A percentile compares a stretch with the other conserved stretches of the same genome.
phyloP scores from a whole-genome alignment of 2,113 vertebrate genomes.

The Protomyctophum bolini region DNA sequence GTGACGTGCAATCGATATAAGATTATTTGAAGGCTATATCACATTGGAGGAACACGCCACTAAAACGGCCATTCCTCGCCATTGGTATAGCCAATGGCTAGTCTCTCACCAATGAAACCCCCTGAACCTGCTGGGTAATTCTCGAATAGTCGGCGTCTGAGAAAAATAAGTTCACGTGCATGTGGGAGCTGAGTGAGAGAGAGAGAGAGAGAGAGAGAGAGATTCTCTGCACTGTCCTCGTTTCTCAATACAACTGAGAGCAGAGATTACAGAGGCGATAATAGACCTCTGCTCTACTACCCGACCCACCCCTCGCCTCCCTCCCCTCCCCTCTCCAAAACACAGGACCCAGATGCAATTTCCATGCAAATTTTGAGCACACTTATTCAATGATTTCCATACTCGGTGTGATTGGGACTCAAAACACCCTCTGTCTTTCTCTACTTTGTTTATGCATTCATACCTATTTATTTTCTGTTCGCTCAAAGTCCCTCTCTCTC shows the following conservation, averaged over 20 bases:
- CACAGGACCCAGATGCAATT: slow-evolving; percentile 69
- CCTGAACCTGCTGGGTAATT: slow-evolving; percentile 26
- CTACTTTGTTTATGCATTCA: slow-evolving; percentile 69
- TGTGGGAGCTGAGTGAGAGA: slow-evolving; percentile 21
- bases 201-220: background rate
- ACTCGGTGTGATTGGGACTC: slow-evolving; percentile 53
- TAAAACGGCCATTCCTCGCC: slow-evolving; percentile 14
- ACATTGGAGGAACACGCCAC: too few relatives aligned
- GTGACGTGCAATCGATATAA: too few relatives aligned
- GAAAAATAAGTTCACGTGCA: slow-evolving; percentile 31
- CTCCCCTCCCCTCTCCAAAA: slow-evolving; percentile 28
- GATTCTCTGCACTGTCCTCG: slow-evolving; percentile 39
- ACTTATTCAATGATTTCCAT: slow-evolving; percentile 66
- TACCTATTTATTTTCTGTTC: slow-evolving; percentile 28
- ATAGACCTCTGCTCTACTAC: slow-evolving; percentile 52
- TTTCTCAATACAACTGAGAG: slow-evolving; percentile 23
- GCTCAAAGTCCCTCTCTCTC: slow-evolving; percentile 13
- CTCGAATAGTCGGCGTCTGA: slow-evolving; percentile 20
- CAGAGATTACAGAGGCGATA: slow-evolving; percentile 71
- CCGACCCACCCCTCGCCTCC: background rate
- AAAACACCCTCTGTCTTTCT: slow-evolving; percentile 51
- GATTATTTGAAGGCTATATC: too few relatives aligned
- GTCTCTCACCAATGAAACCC: slow-evolving; percentile 19
- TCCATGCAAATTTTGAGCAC: slow-evolving; percentile 76
- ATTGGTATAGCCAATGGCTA: slow-evolving; percentile 9